Percentiles rank a stretch among this genome's conserved stretches.
Conservation (phyloP, 2,113 vertebrate species). For the Odontophorus gujanensis region DNA sequence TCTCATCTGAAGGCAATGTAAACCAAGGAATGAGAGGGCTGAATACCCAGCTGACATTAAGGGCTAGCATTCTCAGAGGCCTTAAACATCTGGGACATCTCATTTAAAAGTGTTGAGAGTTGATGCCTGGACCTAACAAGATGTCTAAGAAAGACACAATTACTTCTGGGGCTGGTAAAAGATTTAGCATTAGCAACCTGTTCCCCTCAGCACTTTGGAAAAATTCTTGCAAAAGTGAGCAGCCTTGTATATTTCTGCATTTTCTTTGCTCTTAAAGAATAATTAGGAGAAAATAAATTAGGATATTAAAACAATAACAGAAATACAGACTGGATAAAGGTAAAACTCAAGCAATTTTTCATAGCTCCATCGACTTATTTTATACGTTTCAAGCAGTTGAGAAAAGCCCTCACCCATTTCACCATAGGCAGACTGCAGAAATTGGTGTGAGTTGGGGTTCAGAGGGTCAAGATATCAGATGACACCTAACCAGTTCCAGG, state of each 20-base stretch:
- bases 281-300: background rate
- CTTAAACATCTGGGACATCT: slow-evolving; percentile 7
- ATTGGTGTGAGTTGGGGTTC: background rate
- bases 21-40: background rate
- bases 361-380: background rate
- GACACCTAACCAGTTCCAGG: background rate
- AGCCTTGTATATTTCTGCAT: background rate
- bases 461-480: background rate
- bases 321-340: background rate
- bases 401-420: background rate
- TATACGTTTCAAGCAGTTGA: background rate
- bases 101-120: slow-evolving; percentile 8
- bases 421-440: background rate
- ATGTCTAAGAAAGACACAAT: background rate
- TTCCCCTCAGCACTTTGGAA: background rate
- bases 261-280: background rate
- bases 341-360: background rate
- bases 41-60: background rate
- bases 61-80: background rate
- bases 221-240: background rate
- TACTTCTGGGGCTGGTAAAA: background rate
- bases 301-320: background rate
- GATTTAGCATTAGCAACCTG: background rate
- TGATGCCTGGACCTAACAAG: slow-evolving; percentile 19
- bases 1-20: background rate